Conservation (phyloP, 2,113 vertebrate genomes). For the Alectura lathami region DNA sequence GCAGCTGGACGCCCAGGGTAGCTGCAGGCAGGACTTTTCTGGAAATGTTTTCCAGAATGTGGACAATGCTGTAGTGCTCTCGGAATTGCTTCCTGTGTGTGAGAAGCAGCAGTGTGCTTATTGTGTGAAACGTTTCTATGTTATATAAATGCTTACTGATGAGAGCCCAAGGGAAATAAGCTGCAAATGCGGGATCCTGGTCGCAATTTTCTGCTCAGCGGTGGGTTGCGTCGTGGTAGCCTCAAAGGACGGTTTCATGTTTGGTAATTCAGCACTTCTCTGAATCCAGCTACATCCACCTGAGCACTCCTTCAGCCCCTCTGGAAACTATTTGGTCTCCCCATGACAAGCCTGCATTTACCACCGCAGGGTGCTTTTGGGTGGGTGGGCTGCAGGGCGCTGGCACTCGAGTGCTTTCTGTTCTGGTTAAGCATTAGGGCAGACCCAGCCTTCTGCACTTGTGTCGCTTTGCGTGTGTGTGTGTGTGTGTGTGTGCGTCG, state of each 20-base stretch:
- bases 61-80: background rate
- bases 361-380: background rate
- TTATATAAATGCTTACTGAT: background rate
- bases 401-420: background rate
- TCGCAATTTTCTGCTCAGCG: background rate
- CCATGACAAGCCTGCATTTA: accelerated
- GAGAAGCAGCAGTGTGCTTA: background rate
- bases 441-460: background rate
- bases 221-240: background rate
- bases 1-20: background rate
- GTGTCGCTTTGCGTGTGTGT: background rate
- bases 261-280: background rate
- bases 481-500: background rate
- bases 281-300: background rate
- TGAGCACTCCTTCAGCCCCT: background rate
- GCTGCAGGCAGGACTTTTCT: background rate
- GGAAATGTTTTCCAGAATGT: background rate
- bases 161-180: background rate
- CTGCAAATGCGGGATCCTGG: background rate
- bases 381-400: background rate
- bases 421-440: background rate
- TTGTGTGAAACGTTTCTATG: background rate
- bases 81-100: background rate
- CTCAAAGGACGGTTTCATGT: background rate
- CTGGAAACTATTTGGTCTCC: background rate